Base-by-base conservation (phyloP, 1,140 invertebrate species). In the Hylaeus volcanicus region DNA sequence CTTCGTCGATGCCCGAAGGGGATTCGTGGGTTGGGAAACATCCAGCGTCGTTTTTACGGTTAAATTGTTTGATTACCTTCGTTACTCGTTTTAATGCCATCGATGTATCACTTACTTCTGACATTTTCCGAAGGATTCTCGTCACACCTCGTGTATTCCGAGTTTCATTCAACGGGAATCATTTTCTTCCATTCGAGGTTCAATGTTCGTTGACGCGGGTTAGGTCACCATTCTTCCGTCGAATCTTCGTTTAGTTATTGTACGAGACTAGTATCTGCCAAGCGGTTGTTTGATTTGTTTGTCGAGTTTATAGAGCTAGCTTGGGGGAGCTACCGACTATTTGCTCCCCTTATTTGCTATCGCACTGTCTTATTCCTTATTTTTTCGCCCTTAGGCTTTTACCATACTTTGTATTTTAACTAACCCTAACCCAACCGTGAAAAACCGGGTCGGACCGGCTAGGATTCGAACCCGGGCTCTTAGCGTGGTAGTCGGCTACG, bases 1-100 rank as follows among this genome's bases (percentile, higher is more conserved):
- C 43, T 69, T 14, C 9, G 41, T 37, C 11, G 53, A 61, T 26
- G 41, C 26, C n/a, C 43, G 11, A 14, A 14, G 53, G 26, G 14
- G 14, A 51, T n/a, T 41, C 12, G 3, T 8, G 5, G 39, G n/a
- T 60, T 60, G 65, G 53, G 65, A 61, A 76, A 77, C 26, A 9
- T 41, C 51, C 6, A 45, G 0, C 48, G 39, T 5, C 14, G 26
- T 77, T 69, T 77, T 51, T 77, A 60, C 48, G 15, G 74, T 65
- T 56, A 60, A 77, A 69, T 69, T 48, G 58, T 66, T 77, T 51
- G 74, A 77, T 76, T 77, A 55, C 53, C 43, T 68, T 68, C 58
- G 58, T 69, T 51, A 39, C 14, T 74, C 72, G 45, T 63, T 37
- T 63, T 74, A 74, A 74, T 63, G 72, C 26, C 60, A 63, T 1